A percentile compares a stretch with the other conserved stretches of the same genome.
These are phyloP conservation scores for Epinotia bilunana DNA, from an alignment of 2,888 invertebrate species.

Conservation along the genomic window DNA sequence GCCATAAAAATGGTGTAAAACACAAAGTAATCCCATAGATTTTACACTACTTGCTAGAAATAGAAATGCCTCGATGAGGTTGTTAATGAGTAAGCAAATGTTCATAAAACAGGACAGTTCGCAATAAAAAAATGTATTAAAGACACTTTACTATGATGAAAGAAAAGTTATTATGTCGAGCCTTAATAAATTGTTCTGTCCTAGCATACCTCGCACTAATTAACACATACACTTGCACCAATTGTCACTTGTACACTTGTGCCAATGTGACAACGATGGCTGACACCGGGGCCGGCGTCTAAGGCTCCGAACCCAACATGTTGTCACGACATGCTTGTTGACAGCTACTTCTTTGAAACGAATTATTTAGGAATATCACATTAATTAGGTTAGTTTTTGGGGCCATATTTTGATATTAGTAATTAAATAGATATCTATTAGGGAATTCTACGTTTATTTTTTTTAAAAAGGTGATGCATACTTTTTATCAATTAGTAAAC, in stretches of 20 bases:
- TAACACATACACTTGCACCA: too few species aligned
- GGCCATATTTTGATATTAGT: too few species aligned
- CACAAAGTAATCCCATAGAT: neutral
- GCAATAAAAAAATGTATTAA: too few species aligned
- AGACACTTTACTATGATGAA: too few species aligned
- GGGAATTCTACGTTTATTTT: neutral
- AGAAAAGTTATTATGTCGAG: too few species aligned
- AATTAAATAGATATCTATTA: neutral
- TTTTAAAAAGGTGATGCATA: neutral
- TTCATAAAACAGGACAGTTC: too few species aligned
- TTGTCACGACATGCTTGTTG: conserved; percentile 9
- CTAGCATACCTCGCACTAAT: neutral
- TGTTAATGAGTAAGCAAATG: too few species aligned
- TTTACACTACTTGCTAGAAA: neutral
- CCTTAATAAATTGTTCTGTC: neutral
- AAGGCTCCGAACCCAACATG: conserved; percentile 10
- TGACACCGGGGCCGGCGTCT: neutral
- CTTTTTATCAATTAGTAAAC: neutral
- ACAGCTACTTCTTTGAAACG: neutral
- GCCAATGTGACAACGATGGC: neutral
- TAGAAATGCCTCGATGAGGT: too few species aligned
- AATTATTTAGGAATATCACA: neutral
- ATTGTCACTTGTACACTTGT: neutral
- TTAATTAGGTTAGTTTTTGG: too few species aligned
- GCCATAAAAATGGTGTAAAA: too few species aligned